Conservation (phyloP, 2,888 invertebrate species). For the Hydraecia micacea region DNA sequence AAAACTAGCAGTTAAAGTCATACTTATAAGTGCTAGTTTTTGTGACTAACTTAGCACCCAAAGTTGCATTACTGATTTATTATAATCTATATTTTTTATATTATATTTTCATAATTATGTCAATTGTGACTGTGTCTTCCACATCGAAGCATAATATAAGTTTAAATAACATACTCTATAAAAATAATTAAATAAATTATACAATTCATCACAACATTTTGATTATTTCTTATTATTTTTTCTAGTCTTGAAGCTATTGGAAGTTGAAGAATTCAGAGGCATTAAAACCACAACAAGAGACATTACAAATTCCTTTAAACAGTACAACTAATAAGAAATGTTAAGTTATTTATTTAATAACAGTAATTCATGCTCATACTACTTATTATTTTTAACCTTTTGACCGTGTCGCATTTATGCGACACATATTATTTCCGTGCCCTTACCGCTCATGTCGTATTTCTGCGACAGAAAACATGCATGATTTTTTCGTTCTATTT, state of each 20-base stretch:
- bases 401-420: no score
- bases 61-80: constrained; percentile 27
- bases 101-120: constrained; percentile 10
- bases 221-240: constrained; percentile 18
- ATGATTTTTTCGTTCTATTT: no score
- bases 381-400: not conserved
- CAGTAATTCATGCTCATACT: not conserved
- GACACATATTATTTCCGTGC: no score
- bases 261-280: not conserved
- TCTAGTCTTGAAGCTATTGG: not conserved
- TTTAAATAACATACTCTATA: constrained; percentile 14
- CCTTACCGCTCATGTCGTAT: no score
- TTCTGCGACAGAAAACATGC: no score
- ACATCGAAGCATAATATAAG: constrained; percentile 17
- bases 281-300: not conserved
- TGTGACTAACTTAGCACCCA: constrained; percentile 55
- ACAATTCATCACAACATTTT: constrained; percentile 34
- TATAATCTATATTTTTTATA: constrained; percentile 4
- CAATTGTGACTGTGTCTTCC: constrained; percentile 15
- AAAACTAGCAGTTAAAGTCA: not conserved
- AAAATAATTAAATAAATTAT: constrained; percentile 39
- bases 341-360: not conserved
- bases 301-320: not conserved
- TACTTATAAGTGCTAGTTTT: constrained; percentile 18
- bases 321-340: not conserved